Percentiles rank a stretch among this genome's conserved stretches.
Evolutionary conservation across 2,888 invertebrate species (phyloP).

Genomic region (Agrotis exclamationis): DNA sequence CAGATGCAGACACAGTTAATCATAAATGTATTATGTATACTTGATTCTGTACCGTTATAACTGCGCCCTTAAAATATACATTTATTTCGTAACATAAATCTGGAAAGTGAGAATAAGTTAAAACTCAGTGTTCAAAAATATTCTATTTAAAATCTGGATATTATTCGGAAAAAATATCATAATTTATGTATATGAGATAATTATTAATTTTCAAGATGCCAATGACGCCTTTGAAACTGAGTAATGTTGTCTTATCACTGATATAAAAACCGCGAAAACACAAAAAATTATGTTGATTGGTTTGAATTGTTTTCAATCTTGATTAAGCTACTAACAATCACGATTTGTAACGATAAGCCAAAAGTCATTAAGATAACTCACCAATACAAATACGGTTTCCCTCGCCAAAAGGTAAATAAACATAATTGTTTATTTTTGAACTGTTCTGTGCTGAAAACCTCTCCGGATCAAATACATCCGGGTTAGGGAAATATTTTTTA

Average conservation of each 20-base stretch:
- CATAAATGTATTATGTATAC: too few relatives aligned
- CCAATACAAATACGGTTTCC: slow-evolving; percentile 89
- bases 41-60: too few relatives aligned
- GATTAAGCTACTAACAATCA: not conserved
- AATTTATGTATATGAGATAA: not conserved
- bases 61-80: too few relatives aligned
- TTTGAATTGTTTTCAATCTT: slow-evolving; percentile 11
- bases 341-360: not conserved
- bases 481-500: slow-evolving; percentile 78
- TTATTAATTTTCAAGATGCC: not conserved
- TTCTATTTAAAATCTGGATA: not conserved
- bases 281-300: not conserved
- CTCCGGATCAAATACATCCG: slow-evolving; percentile 85
- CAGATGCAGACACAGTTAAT: too few relatives aligned
- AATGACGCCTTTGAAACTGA: not conserved
- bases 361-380: slow-evolving; percentile 67
- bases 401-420: slow-evolving; percentile 88
- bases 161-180: not conserved
- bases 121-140: not conserved
- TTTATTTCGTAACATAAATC: too few relatives aligned
- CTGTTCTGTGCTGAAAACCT: slow-evolving; percentile 80
- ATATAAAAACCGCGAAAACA: not conserved
- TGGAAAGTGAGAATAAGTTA: not conserved
- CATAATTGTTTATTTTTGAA: slow-evolving; percentile 73
- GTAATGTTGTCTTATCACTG: not conserved